Percentiles rank a stretch among this genome's conserved stretches.
These are phyloP conservation scores for Saturnia pavonia DNA, from an alignment of 2,888 invertebrate species.

Conservation along the genomic window DNA sequence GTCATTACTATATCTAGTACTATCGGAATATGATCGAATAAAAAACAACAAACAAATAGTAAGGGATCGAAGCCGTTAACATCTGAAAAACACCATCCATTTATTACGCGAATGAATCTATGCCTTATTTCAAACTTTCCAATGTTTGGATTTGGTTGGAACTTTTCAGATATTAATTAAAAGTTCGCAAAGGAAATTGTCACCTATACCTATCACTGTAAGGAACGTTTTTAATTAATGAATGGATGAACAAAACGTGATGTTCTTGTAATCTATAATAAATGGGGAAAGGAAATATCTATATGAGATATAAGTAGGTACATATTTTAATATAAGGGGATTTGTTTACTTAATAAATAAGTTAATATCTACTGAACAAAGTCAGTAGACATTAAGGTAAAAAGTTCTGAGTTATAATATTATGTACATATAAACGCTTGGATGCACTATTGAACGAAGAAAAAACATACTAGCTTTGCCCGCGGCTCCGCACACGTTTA, in stretches of 20 bases:
- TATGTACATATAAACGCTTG: too few relatives aligned
- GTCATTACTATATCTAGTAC: background rate
- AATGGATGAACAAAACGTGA: background rate
- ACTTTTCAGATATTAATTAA: slow-evolving; percentile 3
- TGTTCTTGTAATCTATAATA: background rate
- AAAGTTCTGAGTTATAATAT: too few relatives aligned
- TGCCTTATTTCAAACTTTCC: background rate
- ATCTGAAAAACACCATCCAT: background rate
- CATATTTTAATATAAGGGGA: background rate
- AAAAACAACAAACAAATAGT: background rate
- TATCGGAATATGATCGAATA: background rate
- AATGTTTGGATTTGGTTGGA: background rate
- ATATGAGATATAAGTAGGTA: background rate
- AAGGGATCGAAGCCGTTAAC: background rate
- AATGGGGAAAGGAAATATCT: background rate
- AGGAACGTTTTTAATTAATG: background rate
- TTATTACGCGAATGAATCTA: slow-evolving; percentile 13
- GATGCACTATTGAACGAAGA: too few relatives aligned
- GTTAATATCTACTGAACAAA: too few relatives aligned
- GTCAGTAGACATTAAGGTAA: too few relatives aligned
- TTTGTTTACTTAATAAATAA: background rate
- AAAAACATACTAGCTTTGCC: too few relatives aligned
- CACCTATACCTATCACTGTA: background rate
- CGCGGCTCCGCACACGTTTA: too few relatives aligned
- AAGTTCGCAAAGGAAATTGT: background rate